Conservation (phyloP, 1,140 invertebrate species). For the Dendrolimus punctatus region DNA sequence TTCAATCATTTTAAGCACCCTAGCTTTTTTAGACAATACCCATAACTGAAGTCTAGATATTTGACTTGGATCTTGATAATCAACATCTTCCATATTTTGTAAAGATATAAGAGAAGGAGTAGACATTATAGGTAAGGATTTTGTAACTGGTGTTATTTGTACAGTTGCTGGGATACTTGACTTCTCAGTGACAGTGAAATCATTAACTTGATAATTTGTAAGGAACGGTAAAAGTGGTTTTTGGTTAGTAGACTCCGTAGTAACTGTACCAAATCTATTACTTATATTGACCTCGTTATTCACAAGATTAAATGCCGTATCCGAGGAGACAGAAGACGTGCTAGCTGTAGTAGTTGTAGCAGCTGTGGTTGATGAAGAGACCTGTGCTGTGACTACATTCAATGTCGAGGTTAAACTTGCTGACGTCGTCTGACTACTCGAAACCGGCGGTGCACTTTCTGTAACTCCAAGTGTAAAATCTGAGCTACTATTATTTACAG, state of each 20-base stretch:
- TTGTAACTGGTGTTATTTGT: constrained; percentile 3
- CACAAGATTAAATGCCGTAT: constrained; percentile 18
- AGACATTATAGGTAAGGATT: constrained; percentile 4
- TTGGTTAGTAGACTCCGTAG: constrained; percentile 31
- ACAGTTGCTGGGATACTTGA: constrained; percentile 7
- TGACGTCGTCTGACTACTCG: constrained; percentile 26
- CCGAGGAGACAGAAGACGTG: constrained; percentile 24
- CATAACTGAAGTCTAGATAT: constrained; percentile 51
- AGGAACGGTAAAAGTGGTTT: constrained; percentile 30
- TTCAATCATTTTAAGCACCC: constrained; percentile 68
- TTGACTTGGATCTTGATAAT: constrained; percentile 40
- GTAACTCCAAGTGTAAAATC: constrained; percentile 13
- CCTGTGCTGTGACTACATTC: too few relatives aligned
- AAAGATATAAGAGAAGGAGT: constrained; percentile 1
- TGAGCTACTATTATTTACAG: constrained; percentile 42
- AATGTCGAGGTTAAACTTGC: constrained; percentile 9
- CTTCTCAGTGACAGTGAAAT: constrained; percentile 22
- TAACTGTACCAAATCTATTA: constrained; percentile 2
- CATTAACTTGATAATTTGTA: constrained; percentile 32
- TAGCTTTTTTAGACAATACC: constrained; percentile 64
- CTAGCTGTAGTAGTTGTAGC: constrained; percentile 1
- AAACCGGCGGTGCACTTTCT: constrained; percentile 16
- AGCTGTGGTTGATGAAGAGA: background rate
- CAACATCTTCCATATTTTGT: constrained; percentile 22
- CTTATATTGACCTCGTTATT: constrained; percentile 11